These are phyloP conservation scores for Heliothis peltigera DNA, from an alignment of 2,888 invertebrate species.

Conservation along the genomic window DNA sequence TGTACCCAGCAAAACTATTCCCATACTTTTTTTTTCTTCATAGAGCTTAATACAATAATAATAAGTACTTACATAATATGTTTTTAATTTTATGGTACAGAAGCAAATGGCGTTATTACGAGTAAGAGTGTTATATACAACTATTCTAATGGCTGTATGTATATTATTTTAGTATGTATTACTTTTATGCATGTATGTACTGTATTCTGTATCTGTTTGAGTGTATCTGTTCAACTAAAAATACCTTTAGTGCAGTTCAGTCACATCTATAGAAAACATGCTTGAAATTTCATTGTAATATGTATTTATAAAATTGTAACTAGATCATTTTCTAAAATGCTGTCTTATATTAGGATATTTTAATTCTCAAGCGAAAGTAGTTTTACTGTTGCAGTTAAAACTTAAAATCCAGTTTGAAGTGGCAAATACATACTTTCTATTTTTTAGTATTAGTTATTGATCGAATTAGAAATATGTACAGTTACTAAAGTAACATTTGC, in stretches of 20 bases:
- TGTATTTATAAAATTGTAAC: neutral
- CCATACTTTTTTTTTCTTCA: constrained; percentile 3
- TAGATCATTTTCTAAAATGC: neutral
- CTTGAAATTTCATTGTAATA: too few relatives aligned
- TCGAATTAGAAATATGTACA: too few relatives aligned
- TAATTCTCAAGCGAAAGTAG: too few relatives aligned
- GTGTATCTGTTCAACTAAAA: constrained; percentile 37
- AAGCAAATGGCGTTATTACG: constrained; percentile 84
- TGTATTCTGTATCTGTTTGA: constrained; percentile 47
- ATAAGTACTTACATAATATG: constrained; percentile 58
- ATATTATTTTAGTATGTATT: constrained; percentile 74
- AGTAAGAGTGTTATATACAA: constrained; percentile 87
- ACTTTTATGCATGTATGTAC: constrained; percentile 73
- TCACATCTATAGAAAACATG: neutral
- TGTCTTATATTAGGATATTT: too few relatives aligned
- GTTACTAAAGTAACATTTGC: neutral
- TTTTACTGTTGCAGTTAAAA: too few relatives aligned
- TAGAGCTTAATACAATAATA: constrained; percentile 48
- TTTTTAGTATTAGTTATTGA: too few relatives aligned
- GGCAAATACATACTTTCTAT: too few relatives aligned
- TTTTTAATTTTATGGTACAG: constrained; percentile 80
- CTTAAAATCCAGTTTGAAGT: too few relatives aligned
- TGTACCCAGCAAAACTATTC: constrained; percentile 7
- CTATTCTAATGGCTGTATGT: constrained; percentile 88
- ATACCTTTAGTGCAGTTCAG: constrained; percentile 13